Evolutionary conservation across 2,113 vertebrate species (phyloP), one percentile per base, ranked within the genome.

Genomic region (Lates calcarifer): DNA sequence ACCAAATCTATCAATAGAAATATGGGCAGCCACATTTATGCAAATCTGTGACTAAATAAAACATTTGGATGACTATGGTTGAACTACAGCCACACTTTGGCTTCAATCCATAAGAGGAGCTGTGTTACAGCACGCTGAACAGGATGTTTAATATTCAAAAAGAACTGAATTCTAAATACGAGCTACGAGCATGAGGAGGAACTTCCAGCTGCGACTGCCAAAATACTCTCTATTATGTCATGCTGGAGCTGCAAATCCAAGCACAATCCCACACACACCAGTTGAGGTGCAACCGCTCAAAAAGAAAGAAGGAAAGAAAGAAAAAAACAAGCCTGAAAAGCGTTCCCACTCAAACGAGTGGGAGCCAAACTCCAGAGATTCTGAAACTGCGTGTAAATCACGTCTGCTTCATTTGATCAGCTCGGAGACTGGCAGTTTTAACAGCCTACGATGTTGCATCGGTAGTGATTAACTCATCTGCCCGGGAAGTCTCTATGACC

Each of bases 291-390:
- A 73, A 58, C 45, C 69, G 28, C 69, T 56, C 56, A 26, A 22
- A 77, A 33, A 39, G 11, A n/a, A 8, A 41, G n/a, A n/a, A n/a
- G n/a, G n/a, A n/a, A 17, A 5, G 18, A 33, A n/a, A 29, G 18
- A 53, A 22, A 37, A 26, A 43, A 49, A 53, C 51, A 22, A 51
- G 79, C 37, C 55, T 35, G 62, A 73, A 24, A 86, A 83, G 74
- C 18, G 24, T 60, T 88, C 87, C 90, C 80, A 90, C 89, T 88
- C 84, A 76, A 28, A 77, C 28, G 53, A 88, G 89, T 90, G 84
- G 89, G 84, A 76, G 64, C 62, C n/a, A 8, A 74, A 87, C 63
- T 75, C 61, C 22, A 62, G 60, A 39, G 1, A 45, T 43, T 47
- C 69, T 26, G 20, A 71, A 29, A 41, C 56, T 75, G 11, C 1